phyloP scores from a whole-genome alignment of 2,113 vertebrate genomes.

The Scortum barcoo region DNA sequence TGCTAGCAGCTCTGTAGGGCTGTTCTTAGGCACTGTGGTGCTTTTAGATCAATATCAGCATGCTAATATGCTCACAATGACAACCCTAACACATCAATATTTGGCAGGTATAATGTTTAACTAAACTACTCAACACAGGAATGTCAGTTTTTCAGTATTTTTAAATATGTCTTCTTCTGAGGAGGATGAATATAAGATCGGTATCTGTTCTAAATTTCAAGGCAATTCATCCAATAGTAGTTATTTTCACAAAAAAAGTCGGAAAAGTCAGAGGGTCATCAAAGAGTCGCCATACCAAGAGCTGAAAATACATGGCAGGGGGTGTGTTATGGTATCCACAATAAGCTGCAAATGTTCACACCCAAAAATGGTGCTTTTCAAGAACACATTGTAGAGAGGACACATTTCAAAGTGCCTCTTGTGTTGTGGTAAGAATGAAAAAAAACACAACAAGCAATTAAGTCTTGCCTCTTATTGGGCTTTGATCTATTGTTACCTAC shows the following conservation, averaged over 20 bases:
- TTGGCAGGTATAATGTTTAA: background rate
- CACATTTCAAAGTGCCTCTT: background rate
- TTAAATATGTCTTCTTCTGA: background rate
- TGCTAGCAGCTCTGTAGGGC: background rate
- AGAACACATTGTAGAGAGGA: background rate
- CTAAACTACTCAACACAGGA: too few relatives aligned
- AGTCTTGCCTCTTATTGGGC: too few relatives aligned
- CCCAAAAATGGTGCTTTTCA: background rate
- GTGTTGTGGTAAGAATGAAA: background rate
- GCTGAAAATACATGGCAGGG: too few relatives aligned
- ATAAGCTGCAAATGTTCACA: background rate
- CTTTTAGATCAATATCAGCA: background rate
- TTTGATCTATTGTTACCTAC: background rate
- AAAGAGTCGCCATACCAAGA: too few relatives aligned
- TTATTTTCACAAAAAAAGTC: too few relatives aligned
- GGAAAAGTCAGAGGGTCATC: too few relatives aligned
- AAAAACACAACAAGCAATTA: too few relatives aligned
- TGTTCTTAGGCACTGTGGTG: too few relatives aligned
- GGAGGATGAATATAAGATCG: background rate
- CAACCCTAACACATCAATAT: background rate
- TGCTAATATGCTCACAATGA: background rate
- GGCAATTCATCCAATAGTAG: background rate
- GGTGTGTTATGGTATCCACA: background rate
- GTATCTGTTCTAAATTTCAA: background rate
- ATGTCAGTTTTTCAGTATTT: background rate